These are phyloP conservation scores for Cotesia glomerata DNA, from an alignment of 1,140 invertebrate species.

Conservation along the genomic window DNA sequence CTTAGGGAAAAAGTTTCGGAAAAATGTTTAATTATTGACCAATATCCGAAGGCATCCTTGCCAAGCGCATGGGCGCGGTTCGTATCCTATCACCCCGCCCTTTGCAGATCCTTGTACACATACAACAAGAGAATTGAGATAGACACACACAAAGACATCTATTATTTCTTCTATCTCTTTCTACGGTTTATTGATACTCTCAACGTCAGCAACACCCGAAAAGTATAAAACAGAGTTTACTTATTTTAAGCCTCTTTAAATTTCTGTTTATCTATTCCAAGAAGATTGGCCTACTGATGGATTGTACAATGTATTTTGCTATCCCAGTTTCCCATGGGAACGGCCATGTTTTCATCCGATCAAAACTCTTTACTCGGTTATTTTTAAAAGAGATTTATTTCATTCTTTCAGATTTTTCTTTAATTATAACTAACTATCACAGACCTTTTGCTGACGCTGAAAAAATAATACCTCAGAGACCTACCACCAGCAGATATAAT, in stretches of 20 bases:
- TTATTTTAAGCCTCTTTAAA: background rate
- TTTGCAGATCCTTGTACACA: constrained; percentile 18
- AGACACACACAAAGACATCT: background rate
- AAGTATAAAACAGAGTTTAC: background rate
- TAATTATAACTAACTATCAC: background rate
- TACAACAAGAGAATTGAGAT: constrained; percentile 1
- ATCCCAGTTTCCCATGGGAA: constrained; percentile 28
- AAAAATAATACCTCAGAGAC: background rate
- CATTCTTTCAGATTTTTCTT: background rate
- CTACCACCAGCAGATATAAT: background rate
- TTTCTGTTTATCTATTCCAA: background rate
- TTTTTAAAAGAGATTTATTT: background rate
- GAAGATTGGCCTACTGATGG: constrained; percentile 13
- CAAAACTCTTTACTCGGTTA: background rate
- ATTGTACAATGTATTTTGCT: background rate
- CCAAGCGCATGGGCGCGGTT: constrained; percentile 54
- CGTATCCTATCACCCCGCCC: constrained; percentile 41
- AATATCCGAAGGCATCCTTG: constrained; percentile 35
- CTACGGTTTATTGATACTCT: constrained; percentile 10
- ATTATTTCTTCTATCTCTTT: constrained; percentile 19
- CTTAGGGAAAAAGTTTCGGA: background rate
- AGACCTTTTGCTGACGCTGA: background rate
- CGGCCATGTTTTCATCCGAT: constrained; percentile 21
- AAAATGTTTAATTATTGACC: constrained; percentile 43
- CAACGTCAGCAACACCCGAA: background rate